Evolutionary conservation across 2,113 vertebrate species (phyloP).

Genomic region (Dinomys branickii): DNA sequence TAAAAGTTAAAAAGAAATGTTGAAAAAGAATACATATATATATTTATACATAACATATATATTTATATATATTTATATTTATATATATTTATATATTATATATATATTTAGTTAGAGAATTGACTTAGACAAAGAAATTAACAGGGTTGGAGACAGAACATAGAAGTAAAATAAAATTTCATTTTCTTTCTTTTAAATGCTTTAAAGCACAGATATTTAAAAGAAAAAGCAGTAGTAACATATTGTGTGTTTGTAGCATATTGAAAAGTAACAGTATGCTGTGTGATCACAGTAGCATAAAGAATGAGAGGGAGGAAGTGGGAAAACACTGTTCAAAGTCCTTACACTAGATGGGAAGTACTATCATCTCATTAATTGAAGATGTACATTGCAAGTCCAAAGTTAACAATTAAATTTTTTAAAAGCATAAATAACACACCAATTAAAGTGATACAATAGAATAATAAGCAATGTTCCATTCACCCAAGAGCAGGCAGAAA

Average conservation of each 20-base stretch:
- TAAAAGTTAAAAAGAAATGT: neutral
- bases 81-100: neutral
- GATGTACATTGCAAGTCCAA: neutral
- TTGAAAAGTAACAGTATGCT: neutral
- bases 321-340: neutral
- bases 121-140: neutral
- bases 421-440: conserved; percentile 12
- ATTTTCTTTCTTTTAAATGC: neutral
- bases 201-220: neutral
- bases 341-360: neutral
- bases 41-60: neutral
- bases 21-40: neutral
- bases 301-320: neutral
- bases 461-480: conserved; percentile 3
- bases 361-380: neutral
- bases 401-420: neutral
- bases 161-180: neutral
- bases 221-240: neutral
- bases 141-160: neutral
- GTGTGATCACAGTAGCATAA: neutral
- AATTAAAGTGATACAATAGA: conserved; percentile 2
- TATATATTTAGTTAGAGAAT: neutral
- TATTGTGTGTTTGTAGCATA: neutral
- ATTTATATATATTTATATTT: neutral
- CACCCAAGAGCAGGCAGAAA: neutral